Evolutionary conservation across 2,797 vertebrate species (phyloP).

Genomic region (Distichodus sexfasciatus): DNA sequence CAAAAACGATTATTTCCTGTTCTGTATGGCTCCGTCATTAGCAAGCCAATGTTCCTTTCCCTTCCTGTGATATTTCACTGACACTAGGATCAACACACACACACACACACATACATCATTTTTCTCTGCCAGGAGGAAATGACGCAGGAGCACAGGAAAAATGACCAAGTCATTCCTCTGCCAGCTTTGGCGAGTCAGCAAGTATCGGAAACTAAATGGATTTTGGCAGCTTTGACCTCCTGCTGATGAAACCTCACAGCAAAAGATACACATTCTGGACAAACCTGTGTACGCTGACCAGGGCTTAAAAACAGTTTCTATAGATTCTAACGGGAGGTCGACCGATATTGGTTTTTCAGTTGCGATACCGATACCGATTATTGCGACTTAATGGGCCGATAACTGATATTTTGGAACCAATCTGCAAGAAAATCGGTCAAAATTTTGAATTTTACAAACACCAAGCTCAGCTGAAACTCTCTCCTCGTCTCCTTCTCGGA

Average conservation of each 20-base stretch:
- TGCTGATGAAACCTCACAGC: background rate
- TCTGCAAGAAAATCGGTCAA: too few relatives aligned
- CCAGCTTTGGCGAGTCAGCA: conserved; percentile 1
- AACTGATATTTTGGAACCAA: too few relatives aligned
- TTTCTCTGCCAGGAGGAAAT: conserved; percentile 58
- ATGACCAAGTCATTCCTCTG: conserved; percentile 20
- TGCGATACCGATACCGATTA: too few relatives aligned
- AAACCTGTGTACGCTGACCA: background rate
- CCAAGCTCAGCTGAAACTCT: too few relatives aligned
- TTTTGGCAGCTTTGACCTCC: conserved; percentile 4
- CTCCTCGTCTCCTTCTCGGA: too few relatives aligned
- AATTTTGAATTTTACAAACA: too few relatives aligned
- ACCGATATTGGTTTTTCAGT: too few relatives aligned
- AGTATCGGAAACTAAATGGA: background rate
- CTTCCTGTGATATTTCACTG: conserved; percentile 59
- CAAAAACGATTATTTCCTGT: conserved; percentile 61
- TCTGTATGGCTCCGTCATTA: conserved; percentile 51
- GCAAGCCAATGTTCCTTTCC: conserved; percentile 52
- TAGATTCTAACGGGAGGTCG: too few relatives aligned
- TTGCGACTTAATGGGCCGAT: too few relatives aligned
- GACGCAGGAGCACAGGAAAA: conserved; percentile 55
- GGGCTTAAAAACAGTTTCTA: too few relatives aligned
- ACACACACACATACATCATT: background rate
- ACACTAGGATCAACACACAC: conserved; percentile 44
- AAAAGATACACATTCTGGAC: background rate